These are phyloP conservation scores for Luffia ferchaultella DNA, from an alignment of 2,888 invertebrate species.

Conservation along the genomic window DNA sequence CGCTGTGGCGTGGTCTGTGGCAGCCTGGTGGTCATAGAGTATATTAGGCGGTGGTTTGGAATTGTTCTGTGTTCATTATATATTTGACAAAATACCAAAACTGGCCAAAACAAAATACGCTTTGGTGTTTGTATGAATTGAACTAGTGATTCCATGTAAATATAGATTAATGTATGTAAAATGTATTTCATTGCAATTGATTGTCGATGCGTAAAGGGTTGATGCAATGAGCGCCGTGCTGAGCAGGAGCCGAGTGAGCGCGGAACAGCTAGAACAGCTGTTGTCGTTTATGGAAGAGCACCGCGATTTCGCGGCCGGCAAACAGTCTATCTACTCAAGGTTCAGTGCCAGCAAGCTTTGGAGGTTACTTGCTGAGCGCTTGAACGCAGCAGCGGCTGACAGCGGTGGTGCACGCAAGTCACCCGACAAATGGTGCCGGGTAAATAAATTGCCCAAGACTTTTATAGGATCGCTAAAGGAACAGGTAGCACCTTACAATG, in stretches of 20 bases:
- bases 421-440: conserved; percentile 57
- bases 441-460: conserved; percentile 15
- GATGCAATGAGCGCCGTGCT: conserved; percentile 17
- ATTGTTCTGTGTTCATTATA: no score
- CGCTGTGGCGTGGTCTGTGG: no score
- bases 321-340: conserved; percentile 50
- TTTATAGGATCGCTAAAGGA: neutral
- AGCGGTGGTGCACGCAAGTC: conserved; percentile 48
- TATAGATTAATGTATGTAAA: no score
- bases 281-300: conserved; percentile 60
- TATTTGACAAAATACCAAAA: no score
- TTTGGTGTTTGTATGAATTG: no score
- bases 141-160: no score
- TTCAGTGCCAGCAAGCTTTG: conserved; percentile 55
- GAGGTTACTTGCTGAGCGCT: conserved; percentile 47
- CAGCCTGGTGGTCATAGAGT: no score
- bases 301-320: conserved; percentile 52
- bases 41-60: no score
- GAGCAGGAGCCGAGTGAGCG: conserved; percentile 49
- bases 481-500: no score
- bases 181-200: no score
- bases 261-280: conserved; percentile 47
- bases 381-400: conserved; percentile 50
- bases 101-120: no score
- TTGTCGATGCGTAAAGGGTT: neutral